phyloP scores from a whole-genome alignment of 1,140 invertebrate species.

The Elymnias hypermnestra region DNA sequence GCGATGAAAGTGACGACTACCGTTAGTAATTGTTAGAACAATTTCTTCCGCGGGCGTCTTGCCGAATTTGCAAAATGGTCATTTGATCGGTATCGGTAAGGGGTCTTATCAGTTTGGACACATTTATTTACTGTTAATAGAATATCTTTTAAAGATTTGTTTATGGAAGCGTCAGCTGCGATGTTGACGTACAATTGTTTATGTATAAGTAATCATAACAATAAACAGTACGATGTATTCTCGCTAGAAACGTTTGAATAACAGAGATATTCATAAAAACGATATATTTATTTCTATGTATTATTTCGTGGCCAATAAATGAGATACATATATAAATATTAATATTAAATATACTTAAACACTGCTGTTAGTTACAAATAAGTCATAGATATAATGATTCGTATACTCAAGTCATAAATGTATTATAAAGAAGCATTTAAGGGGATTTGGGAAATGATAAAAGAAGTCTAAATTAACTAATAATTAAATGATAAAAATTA shows the following conservation, averaged over 20 bases:
- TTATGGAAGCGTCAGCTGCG: constrained; percentile 41
- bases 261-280: too few relatives aligned
- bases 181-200: constrained; percentile 39
- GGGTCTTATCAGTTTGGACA: neutral
- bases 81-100: neutral
- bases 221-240: too few relatives aligned
- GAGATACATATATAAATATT: too few relatives aligned
- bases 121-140: neutral
- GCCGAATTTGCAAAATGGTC: constrained; percentile 5
- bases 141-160: too few relatives aligned
- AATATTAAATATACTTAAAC: neutral
- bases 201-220: constrained; percentile 47
- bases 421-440: constrained; percentile 1
- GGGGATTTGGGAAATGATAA: constrained; percentile 1
- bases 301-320: too few relatives aligned
- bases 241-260: too few relatives aligned
- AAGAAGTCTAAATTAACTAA: neutral
- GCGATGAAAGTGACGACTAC: constrained; percentile 71
- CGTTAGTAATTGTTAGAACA: constrained; percentile 67
- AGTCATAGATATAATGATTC: too few relatives aligned
- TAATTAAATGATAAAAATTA: constrained; percentile 4
- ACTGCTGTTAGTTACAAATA: constrained; percentile 8
- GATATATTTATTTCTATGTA: too few relatives aligned
- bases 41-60: constrained; percentile 29
- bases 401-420: too few relatives aligned